Base-by-base conservation (phyloP, 1,140 invertebrate species). In the Drosophila erecta region DNA sequence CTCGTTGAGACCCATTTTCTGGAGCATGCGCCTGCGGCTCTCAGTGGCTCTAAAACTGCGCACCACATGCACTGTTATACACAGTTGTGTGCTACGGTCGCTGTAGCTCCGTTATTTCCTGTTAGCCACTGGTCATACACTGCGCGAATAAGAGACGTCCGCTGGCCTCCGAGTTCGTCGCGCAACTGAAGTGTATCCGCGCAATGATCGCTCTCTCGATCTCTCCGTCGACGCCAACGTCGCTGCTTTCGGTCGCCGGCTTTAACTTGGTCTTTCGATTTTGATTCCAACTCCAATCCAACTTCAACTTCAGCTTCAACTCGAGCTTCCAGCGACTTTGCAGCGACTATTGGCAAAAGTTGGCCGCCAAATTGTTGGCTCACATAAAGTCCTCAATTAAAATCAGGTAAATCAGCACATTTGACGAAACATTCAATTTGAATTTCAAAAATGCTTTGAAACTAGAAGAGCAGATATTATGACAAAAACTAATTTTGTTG, bases 1-100 rank as follows among this genome's bases (percentile, higher is more conserved):
- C 80, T 92, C 90, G 56, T 92, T 92, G 62, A 91, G 76, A 17
- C 90, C 90, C 90, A 92, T 91, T 56, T 51, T 77, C 51, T 46
- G 47, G 55, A 59, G 78, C 74, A 79, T 74, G 84, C 84, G 84
- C 79, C 54, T 37, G 62, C 1, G 12, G 12, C 67, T n/a, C 14
- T 22, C 59, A 74, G 38, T 53, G 4, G 40, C 76, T 46, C 44
- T 33, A 6, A 60, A 71, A 57, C 74, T 37, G 46, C 11, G 37
- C 38, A 15, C n/a, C 35, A 7, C 10, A 1, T 20, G 20, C 20
- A 53, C 53, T 57, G 46, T 53, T 61, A 69, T 41, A 56, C 17
- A 30, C 30, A 30, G 30, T 30, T 30, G 30, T 24, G 24, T 24
- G 24, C 24, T 4, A 24, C 24, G 24, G 0, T 24, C 4, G 17